phyloP scores from a whole-genome alignment of 2,797 vertebrate species.

The Dipus sagitta region DNA sequence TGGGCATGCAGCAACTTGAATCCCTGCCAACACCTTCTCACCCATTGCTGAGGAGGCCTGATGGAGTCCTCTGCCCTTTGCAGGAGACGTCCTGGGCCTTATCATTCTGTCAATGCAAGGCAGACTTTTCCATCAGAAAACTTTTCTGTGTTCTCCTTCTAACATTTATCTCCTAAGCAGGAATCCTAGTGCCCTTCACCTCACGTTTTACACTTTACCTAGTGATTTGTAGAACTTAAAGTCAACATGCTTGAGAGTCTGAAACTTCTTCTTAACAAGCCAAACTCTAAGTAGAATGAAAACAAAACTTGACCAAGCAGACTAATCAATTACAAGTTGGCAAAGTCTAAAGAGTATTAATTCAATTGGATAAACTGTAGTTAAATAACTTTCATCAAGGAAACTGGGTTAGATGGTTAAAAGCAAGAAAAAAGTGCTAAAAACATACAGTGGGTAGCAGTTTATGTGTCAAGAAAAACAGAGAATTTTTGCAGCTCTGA shows the following conservation, averaged over 20 bases:
- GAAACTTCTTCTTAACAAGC: slow-evolving; percentile 12
- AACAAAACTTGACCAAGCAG: slow-evolving; percentile 65
- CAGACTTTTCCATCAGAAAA: slow-evolving; percentile 34
- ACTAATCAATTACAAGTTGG: slow-evolving; percentile 83
- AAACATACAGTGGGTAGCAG: slow-evolving; percentile 94
- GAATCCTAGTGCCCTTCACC: neutral
- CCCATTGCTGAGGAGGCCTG: neutral
- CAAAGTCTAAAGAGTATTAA: slow-evolving; percentile 88
- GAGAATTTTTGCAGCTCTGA: slow-evolving; percentile 98
- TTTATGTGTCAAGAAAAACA: slow-evolving; percentile 99
- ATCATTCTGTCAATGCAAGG: neutral
- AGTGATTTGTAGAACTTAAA: slow-evolving; percentile 62
- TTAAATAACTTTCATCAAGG: slow-evolving; percentile 93
- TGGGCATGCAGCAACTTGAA: slow-evolving; percentile 65
- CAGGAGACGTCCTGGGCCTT: neutral
- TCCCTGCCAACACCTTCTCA: slow-evolving; percentile 15
- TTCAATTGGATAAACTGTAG: slow-evolving; percentile 88
- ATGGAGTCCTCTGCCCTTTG: slow-evolving; percentile 17
- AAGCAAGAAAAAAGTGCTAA: slow-evolving; percentile 89
- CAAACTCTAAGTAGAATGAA: neutral
- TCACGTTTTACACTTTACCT: neutral
- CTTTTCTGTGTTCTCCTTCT: slow-evolving; percentile 41
- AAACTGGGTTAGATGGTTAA: slow-evolving; percentile 93
- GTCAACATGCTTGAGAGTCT: slow-evolving; percentile 68
- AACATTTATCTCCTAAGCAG: slow-evolving; percentile 49